A percentile compares a stretch with the other conserved stretches of the same genome.
These are phyloP conservation scores for Zygaena filipendulae DNA, from an alignment of 2,888 invertebrate species.

Conservation along the genomic window DNA sequence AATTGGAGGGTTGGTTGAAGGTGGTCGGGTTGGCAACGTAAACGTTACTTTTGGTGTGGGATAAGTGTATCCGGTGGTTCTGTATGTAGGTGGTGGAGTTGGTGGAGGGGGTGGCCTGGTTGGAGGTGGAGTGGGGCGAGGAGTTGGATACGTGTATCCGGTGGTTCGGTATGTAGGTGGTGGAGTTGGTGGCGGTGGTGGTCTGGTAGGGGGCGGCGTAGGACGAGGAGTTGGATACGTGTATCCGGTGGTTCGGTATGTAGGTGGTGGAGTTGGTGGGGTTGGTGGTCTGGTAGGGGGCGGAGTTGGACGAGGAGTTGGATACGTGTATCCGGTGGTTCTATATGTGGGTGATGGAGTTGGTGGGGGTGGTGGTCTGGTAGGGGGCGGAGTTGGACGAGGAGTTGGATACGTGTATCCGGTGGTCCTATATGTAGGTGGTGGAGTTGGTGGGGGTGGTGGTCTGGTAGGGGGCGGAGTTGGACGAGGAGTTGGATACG, in stretches of 20 bases:
- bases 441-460: constrained; percentile 13
- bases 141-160: constrained; percentile 4
- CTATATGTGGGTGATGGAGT: neutral
- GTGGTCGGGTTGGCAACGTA: constrained; percentile 20
- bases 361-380: constrained; percentile 11
- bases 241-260: constrained; percentile 5
- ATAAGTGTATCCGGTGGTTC: constrained; percentile 33
- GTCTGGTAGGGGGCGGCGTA: constrained; percentile 14
- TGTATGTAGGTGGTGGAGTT: constrained; percentile 15
- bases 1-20: constrained; percentile 14
- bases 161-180: constrained; percentile 11
- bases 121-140: constrained; percentile 14
- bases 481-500: constrained; percentile 11
- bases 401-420: constrained; percentile 6
- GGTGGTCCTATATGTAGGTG: constrained; percentile 9
- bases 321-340: constrained; percentile 19
- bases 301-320: constrained; percentile 15
- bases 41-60: constrained; percentile 25
- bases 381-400: constrained; percentile 18
- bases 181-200: constrained; percentile 13
- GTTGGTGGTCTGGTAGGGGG: constrained; percentile 14
- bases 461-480: constrained; percentile 14
- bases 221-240: constrained; percentile 12
- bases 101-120: constrained; percentile 16
- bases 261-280: constrained; percentile 13